These are phyloP conservation scores for Bombus terrestris DNA, from an alignment of 1,140 invertebrate species.

Conservation along the genomic window DNA sequence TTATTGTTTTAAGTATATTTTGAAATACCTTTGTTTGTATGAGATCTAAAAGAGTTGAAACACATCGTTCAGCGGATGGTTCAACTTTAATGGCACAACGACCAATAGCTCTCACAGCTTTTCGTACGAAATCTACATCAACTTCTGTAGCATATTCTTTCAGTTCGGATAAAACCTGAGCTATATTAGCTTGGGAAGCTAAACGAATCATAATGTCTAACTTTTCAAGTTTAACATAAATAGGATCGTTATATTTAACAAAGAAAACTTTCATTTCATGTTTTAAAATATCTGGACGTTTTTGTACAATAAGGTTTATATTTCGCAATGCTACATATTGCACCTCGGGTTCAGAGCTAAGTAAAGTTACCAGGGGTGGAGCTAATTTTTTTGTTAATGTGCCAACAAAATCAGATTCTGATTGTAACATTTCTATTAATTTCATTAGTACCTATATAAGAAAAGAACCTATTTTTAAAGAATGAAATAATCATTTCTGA, in stretches of 20 bases:
- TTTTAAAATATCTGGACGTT: constrained; percentile 99
- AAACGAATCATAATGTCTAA: constrained; percentile 99
- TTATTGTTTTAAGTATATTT: constrained; percentile 8
- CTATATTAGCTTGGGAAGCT: constrained; percentile 98
- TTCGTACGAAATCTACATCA: constrained; percentile 99
- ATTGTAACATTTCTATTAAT: constrained; percentile 97
- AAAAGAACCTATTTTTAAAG: constrained; percentile 20
- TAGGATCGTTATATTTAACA: constrained; percentile 99
- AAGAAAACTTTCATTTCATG: constrained; percentile 99
- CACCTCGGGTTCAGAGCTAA: constrained; percentile 99
- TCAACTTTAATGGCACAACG: constrained; percentile 99
- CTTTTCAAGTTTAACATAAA: constrained; percentile 99
- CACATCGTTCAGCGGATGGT: constrained; percentile 98
- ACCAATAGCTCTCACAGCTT: constrained; percentile 98
- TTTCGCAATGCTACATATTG: constrained; percentile 99
- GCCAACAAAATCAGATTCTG: constrained; percentile 96
- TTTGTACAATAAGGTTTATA: constrained; percentile 99
- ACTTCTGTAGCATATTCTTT: constrained; percentile 99
- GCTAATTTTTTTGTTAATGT: constrained; percentile 98
- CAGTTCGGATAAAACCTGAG: constrained; percentile 98
- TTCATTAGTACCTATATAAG: constrained; percentile 92
- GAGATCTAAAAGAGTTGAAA: constrained; percentile 98
- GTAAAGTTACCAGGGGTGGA: constrained; percentile 98
- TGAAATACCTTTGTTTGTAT: constrained; percentile 97
- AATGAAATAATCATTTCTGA: constrained; percentile 2